Percentiles rank a stretch among this genome's conserved stretches.
phyloP scores from a whole-genome alignment of 2,797 vertebrate species.

The Hyperoplus lanceolatus region DNA sequence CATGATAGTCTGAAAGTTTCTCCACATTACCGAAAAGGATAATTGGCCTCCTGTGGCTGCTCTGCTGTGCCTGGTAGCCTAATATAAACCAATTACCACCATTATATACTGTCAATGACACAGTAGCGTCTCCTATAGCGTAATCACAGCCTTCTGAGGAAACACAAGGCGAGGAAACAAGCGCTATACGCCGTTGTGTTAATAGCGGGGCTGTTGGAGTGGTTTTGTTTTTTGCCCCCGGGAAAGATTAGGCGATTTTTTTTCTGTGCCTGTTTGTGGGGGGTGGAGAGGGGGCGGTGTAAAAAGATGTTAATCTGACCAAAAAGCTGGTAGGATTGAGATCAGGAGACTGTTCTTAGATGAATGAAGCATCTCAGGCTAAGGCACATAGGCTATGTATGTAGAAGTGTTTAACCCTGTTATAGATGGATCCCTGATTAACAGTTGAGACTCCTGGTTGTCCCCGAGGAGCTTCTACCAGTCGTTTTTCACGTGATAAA shows the following conservation, averaged over 20 bases:
- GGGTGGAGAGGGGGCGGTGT: slow-evolving; percentile 35
- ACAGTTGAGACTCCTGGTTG: neutral
- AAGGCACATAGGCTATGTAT: neutral
- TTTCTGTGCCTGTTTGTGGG: slow-evolving; percentile 65
- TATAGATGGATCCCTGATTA: slow-evolving; percentile 11
- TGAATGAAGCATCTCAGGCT: slow-evolving; percentile 26
- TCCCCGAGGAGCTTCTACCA: neutral
- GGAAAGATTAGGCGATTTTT: slow-evolving; percentile 66
- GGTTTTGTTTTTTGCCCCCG: slow-evolving; percentile 65
- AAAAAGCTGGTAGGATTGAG: slow-evolving; percentile 36
- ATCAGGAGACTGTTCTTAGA: slow-evolving; percentile 59
- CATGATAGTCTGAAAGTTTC: slow-evolving; percentile 39
- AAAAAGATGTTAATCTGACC: slow-evolving; percentile 71
- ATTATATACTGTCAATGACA: slow-evolving; percentile 68
- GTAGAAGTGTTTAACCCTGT: neutral
- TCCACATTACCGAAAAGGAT: slow-evolving; percentile 55
- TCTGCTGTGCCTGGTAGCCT: slow-evolving; percentile 57
- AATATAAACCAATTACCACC: slow-evolving; percentile 71
- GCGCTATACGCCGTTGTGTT: slow-evolving; percentile 41
- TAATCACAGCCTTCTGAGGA: slow-evolving; percentile 65
- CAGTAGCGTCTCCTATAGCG: slow-evolving; percentile 49
- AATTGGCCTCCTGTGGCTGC: slow-evolving; percentile 69
- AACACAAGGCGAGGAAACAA: slow-evolving; percentile 67
- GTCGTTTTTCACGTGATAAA: neutral
- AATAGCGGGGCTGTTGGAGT: slow-evolving; percentile 59